These are phyloP conservation scores for Ictalurus furcatus DNA, from an alignment of 2,113 vertebrate species.

Conservation along the genomic window DNA sequence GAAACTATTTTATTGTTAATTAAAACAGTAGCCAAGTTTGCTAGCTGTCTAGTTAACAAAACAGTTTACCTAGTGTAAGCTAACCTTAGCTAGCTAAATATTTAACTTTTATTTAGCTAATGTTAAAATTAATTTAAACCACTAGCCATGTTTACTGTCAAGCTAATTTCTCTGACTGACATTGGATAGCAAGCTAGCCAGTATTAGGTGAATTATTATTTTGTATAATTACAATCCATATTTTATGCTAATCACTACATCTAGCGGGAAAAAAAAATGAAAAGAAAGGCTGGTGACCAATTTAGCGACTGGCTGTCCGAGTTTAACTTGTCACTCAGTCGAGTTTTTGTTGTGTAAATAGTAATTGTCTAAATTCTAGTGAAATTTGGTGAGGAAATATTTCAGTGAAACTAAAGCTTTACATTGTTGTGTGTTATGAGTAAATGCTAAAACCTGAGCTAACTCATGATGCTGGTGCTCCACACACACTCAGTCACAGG, in stretches of 20 bases:
- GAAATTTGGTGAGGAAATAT: background rate
- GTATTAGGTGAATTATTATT: background rate
- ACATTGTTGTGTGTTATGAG: background rate
- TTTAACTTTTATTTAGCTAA: background rate
- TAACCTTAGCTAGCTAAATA: background rate
- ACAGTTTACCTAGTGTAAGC: too few relatives aligned
- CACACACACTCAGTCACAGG: slow-evolving; percentile 1
- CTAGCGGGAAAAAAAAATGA: background rate
- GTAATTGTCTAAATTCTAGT: background rate
- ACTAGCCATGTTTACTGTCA: background rate
- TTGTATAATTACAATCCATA: background rate
- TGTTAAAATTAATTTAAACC: background rate
- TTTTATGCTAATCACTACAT: background rate
- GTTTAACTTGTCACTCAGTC: background rate
- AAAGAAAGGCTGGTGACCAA: background rate
- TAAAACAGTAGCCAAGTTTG: background rate
- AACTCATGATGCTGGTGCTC: background rate
- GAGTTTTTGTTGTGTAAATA: background rate
- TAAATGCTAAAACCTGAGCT: slow-evolving; percentile 8
- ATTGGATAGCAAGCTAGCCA: background rate
- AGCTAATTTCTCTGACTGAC: background rate
- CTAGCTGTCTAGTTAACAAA: background rate
- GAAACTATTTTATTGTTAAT: background rate
- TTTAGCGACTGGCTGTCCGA: background rate
- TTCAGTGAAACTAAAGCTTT: background rate